phyloP scores from a whole-genome alignment of 2,888 invertebrate genomes.

The Phlogophora meticulosa region DNA sequence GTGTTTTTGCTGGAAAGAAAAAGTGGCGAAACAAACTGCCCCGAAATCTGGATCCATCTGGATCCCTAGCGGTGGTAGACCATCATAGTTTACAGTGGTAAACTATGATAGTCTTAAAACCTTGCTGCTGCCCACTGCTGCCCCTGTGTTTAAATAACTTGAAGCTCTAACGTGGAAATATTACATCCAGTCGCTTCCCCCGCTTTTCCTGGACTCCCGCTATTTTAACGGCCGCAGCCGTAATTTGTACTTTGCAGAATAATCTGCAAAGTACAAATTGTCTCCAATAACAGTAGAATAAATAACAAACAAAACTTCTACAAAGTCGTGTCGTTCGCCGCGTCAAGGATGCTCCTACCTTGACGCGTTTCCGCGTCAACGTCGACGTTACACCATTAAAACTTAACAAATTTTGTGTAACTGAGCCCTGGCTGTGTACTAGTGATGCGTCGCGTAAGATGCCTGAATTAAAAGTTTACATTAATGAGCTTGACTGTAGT shows the following conservation, averaged over 20 bases:
- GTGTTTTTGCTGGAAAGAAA: too few relatives aligned
- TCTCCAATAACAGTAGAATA: conserved; percentile 24
- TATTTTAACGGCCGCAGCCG: neutral
- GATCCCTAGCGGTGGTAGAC: too few relatives aligned
- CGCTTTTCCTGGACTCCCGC: neutral
- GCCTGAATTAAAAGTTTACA: neutral
- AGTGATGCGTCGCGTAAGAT: conserved; percentile 2
- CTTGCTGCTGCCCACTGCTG: too few relatives aligned
- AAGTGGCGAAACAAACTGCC: too few relatives aligned
- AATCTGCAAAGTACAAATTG: conserved; percentile 19
- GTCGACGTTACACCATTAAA: conserved; percentile 35
- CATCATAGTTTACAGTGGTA: too few relatives aligned
- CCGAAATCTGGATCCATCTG: too few relatives aligned
- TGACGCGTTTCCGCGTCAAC: conserved; percentile 12
- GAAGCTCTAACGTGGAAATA: too few relatives aligned
- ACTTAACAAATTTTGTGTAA: conserved; percentile 38
- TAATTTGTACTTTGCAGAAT: too few relatives aligned
- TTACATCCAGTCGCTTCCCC: neutral
- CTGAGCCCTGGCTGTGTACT: conserved; percentile 10
- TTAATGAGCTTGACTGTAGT: neutral
- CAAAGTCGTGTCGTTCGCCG: conserved; percentile 11
- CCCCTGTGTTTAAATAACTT: too few relatives aligned
- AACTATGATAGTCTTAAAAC: too few relatives aligned
- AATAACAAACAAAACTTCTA: conserved; percentile 31
- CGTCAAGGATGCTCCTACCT: conserved; percentile 23